Conservation (phyloP, 2,888 invertebrate species). For the Celastrina argiolus region DNA sequence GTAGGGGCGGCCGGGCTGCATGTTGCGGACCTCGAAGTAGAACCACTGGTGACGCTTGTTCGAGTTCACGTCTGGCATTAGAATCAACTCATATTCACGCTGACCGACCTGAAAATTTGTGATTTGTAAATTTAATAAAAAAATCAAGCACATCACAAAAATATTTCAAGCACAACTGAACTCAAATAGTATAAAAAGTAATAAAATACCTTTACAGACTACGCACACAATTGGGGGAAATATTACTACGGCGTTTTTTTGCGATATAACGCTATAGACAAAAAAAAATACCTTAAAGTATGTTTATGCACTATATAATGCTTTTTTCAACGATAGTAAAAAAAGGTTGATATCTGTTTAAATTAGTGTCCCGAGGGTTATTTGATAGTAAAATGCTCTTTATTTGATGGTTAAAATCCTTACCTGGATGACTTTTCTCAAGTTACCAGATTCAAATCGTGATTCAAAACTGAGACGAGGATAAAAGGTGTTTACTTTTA, state of each 20-base stretch:
- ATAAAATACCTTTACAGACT: too few species aligned
- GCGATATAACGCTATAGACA: background rate
- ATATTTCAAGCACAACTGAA: too few species aligned
- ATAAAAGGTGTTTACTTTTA: conserved; percentile 55
- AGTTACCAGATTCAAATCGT: conserved; percentile 91
- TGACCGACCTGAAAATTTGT: conserved; percentile 79
- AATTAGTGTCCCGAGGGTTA: background rate
- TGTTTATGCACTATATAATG: background rate
- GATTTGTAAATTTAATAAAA: background rate
- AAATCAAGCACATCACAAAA: too few species aligned
- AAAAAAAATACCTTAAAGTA: background rate
- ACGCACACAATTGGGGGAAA: too few species aligned
- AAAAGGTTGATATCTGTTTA: background rate
- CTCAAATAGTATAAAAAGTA: too few species aligned
- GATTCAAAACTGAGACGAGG: conserved; percentile 85
- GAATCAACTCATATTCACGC: conserved; percentile 88
- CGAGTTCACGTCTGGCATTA: conserved; percentile 90
- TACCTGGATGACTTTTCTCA: conserved; percentile 88
- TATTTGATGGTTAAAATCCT: conserved; percentile 21
- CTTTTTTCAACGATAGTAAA: background rate
- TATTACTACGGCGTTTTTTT: too few species aligned
- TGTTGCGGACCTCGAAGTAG: conserved; percentile 91
- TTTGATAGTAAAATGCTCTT: conserved; percentile 9
- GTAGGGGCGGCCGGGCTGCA: conserved; percentile 83
- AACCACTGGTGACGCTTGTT: conserved; percentile 91